A percentile compares a stretch with the other conserved stretches of the same genome.
phyloP scores from a whole-genome alignment of 1,140 invertebrate species.

The Papilio dardanus region DNA sequence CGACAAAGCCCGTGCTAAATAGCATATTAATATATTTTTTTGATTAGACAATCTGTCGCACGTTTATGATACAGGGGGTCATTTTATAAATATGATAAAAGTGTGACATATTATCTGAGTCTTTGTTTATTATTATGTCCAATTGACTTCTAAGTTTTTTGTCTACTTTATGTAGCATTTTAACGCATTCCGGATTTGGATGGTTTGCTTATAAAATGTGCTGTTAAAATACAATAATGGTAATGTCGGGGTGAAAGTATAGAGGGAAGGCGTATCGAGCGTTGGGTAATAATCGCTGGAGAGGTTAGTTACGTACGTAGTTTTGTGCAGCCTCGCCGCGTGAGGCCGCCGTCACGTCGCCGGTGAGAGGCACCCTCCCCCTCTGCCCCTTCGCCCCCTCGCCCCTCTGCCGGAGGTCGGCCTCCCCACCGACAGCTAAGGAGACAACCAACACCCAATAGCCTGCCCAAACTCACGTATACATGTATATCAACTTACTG shows the following conservation, averaged over 20 bases:
- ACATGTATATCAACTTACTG: conserved; percentile 45
- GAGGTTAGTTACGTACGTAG: conserved; percentile 78
- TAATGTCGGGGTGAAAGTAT: conserved; percentile 50
- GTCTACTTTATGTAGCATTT: background rate
- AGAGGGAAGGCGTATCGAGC: conserved; percentile 72
- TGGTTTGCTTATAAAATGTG: background rate
- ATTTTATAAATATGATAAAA: no score
- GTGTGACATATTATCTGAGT: no score
- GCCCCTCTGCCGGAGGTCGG: conserved; percentile 74
- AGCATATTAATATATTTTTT: background rate
- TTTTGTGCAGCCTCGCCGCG: conserved; percentile 78
- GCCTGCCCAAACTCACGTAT: conserved; percentile 39
- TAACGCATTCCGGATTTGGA: background rate
- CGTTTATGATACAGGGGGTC: background rate
- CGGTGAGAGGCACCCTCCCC: conserved; percentile 74
- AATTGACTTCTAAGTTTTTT: background rate
- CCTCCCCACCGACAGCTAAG: conserved; percentile 62
- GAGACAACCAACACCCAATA: conserved; percentile 48
- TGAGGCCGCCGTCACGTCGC: conserved; percentile 80
- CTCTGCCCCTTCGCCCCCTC: background rate
- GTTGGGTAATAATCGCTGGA: conserved; percentile 76
- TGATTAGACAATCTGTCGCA: background rate
- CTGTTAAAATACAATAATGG: conserved; percentile 43
- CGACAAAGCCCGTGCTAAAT: background rate
- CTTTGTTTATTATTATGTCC: background rate